Conservation (phyloP, 1,140 invertebrate genomes). For the Calephelis virginiensis region DNA sequence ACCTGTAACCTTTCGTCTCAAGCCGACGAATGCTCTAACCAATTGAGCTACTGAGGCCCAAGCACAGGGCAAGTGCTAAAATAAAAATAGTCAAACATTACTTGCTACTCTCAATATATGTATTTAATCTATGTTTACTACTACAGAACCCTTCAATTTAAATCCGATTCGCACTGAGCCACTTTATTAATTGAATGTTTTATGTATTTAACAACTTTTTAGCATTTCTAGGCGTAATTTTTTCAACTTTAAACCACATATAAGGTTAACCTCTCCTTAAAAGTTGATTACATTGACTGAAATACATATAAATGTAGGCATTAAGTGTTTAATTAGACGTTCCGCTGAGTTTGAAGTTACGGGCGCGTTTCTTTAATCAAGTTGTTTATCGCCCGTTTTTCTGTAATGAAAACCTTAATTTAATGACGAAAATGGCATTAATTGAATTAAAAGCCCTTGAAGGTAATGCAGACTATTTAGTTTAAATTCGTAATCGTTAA, state of each 20-base stretch:
- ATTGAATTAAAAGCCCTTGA: background rate
- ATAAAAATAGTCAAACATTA: too few relatives aligned
- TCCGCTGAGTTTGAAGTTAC: background rate
- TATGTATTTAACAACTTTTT: background rate
- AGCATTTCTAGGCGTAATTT: background rate
- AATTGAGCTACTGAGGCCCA: too few relatives aligned
- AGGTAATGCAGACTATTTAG: background rate
- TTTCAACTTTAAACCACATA: background rate
- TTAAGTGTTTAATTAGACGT: constrained; percentile 4
- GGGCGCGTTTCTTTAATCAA: background rate
- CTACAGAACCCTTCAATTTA: too few relatives aligned
- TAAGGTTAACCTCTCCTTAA: background rate
- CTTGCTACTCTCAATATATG: too few relatives aligned
- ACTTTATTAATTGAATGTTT: constrained; percentile 6
- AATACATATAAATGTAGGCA: constrained; percentile 12
- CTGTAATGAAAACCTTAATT: background rate
- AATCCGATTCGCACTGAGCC: too few relatives aligned
- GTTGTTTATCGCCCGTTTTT: background rate
- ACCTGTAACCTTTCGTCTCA: too few relatives aligned
- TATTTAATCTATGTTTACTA: too few relatives aligned
- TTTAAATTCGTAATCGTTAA: background rate
- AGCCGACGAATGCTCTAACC: too few relatives aligned
- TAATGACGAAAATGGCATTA: background rate
- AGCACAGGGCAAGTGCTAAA: too few relatives aligned
- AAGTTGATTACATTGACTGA: constrained; percentile 12